Conservation (phyloP, 37 sponge, comb jelly and placozoan species). For the Halisarca cf. caerulea region DNA sequence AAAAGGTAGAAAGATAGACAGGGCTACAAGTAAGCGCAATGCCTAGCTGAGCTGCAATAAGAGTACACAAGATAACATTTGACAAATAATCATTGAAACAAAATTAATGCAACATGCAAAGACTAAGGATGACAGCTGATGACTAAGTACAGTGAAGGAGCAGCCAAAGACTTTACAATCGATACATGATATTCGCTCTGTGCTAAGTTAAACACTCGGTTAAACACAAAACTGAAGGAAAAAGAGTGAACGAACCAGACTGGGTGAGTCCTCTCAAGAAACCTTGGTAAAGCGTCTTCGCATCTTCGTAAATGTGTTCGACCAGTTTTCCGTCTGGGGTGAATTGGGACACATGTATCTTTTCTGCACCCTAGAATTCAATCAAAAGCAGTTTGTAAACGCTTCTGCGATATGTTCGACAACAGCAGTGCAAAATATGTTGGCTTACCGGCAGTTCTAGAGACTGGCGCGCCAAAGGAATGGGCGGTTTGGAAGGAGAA, state of each 20-base stretch:
- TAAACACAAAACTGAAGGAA: no score
- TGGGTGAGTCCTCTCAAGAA: slow-evolving; percentile 77
- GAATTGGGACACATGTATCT: slow-evolving; percentile 47
- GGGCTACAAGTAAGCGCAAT: no score
- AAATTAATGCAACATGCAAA: no score
- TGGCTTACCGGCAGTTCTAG: slow-evolving; percentile 10
- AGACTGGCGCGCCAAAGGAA: slow-evolving; percentile 69
- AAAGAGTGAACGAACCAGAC: slow-evolving; percentile 58
- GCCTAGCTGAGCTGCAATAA: no score
- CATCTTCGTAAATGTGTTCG: slow-evolving; percentile 50
- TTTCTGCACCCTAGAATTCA: slow-evolving; percentile 41
- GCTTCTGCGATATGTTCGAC: neutral
- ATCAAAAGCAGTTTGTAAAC: neutral
- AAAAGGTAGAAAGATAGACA: no score
- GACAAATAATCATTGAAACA: no score
- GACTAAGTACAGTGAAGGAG: neutral
- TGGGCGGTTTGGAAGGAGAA: slow-evolving; percentile 23
- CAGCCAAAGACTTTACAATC: no score
- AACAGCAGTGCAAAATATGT: no score
- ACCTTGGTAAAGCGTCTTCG: slow-evolving; percentile 76
- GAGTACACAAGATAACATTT: no score
- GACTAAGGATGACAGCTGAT: no score
- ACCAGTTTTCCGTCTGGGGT: slow-evolving; percentile 47
- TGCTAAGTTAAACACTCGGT: no score
- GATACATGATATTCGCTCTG: no score